phyloP scores from a whole-genome alignment of 2,888 invertebrate species.

The Escarpia spicata region DNA sequence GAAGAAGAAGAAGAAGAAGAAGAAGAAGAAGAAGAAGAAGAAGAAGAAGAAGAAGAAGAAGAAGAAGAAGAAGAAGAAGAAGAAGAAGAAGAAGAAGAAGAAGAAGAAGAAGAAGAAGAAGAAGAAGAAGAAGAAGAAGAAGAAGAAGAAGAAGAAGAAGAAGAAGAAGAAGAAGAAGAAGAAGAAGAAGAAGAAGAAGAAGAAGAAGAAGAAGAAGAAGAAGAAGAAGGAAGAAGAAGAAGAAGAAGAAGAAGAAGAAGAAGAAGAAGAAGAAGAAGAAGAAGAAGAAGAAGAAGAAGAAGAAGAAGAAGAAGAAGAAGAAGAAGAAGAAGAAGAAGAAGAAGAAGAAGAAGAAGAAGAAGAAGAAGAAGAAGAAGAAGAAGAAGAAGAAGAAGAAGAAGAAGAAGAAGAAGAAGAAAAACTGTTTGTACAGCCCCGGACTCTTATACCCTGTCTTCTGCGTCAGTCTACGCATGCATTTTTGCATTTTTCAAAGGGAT shows the following conservation, averaged over 20 bases:
- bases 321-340: slow-evolving; percentile 27
- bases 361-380: slow-evolving; percentile 27
- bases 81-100: slow-evolving; percentile 24
- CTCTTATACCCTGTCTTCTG: too few relatives aligned
- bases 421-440: too few relatives aligned
- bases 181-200: slow-evolving; percentile 22
- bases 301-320: slow-evolving; percentile 27
- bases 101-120: slow-evolving; percentile 27
- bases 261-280: slow-evolving; percentile 27
- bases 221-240: slow-evolving; percentile 27
- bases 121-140: slow-evolving; percentile 27
- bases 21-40: neutral
- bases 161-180: slow-evolving; percentile 22
- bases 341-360: slow-evolving; percentile 27
- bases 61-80: slow-evolving; percentile 22
- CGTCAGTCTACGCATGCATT: too few relatives aligned
- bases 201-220: slow-evolving; percentile 25
- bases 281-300: slow-evolving; percentile 27
- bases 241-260: slow-evolving; percentile 27
- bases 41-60: slow-evolving; percentile 22
- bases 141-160: slow-evolving; percentile 26
- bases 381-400: slow-evolving; percentile 24
- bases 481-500: too few relatives aligned
- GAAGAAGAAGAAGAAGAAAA: slow-evolving; percentile 27
- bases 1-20: too few relatives aligned